Evolutionary conservation across 2,113 vertebrate species (phyloP), one percentile per base, ranked within the genome.

Genomic region (Hipposideros armiger): DNA sequence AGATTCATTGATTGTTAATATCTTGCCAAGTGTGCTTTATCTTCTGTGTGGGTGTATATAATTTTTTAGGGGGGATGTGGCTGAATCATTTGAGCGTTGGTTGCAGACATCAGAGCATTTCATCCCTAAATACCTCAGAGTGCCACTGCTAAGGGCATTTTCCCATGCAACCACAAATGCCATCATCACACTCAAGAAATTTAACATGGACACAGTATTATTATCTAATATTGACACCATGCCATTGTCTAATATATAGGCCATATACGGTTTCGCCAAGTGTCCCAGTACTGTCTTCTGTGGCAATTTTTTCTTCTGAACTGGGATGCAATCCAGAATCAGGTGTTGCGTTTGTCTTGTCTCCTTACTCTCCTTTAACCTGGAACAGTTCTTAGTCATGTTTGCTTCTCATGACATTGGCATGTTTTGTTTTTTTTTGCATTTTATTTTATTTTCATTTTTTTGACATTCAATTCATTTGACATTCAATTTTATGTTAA

Each of bases 161-260:
- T 17, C 54, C 19, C 45, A 42, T 36, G 45, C 11, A 60, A 24
- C 17, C 56, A 19, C 42, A 47, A n/a, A 36, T 7, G 70, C 13
- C 22, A 26, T 64, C 4, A 26, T 28, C 24, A 26, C 32, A 42
- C 42, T 73, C 67, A 16, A 30, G 50, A 17, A 62, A n/a, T 36
- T 30, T 36, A 36, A 36, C 36, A 36, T 36, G 36, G 36, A 36
- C 36, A 36, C 36, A 36, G 36, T 2, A 36, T 15, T 15, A 26
- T 45, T 15, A 28, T 28, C 66, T 56, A 77, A 24, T 32, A 60
- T 6, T 69, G 62, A 54, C 56, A n/a, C 16, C 10, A 11, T 45
- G 62, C 22, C 1, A 2, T 30, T 24, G 5, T 70, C 58, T 56
- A 8, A 52, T 20, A 10, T 2, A 0, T 2, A 15, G 52, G 20